A percentile compares a stretch with the other conserved stretches of the same genome.
Evolutionary conservation across 2,888 invertebrate species (phyloP).

Genomic region (Pseudoips prasinana): DNA sequence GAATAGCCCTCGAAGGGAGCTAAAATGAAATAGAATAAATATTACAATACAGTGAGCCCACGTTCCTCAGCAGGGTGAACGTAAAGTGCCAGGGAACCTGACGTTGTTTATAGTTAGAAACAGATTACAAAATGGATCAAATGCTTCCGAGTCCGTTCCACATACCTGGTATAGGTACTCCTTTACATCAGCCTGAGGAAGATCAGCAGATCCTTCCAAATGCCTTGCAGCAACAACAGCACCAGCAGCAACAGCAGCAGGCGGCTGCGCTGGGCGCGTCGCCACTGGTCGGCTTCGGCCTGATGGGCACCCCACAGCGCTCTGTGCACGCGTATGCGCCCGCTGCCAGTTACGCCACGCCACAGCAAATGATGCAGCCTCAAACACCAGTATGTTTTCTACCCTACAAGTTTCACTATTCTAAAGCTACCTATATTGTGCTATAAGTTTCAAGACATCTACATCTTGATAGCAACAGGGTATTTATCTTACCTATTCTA

Average conservation of each 20-base stretch:
- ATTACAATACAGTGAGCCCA: too few species aligned
- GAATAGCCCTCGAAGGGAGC: too few species aligned
- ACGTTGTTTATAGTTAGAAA: too few species aligned
- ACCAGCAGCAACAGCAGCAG: slow-evolving; percentile 85
- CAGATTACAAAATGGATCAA: slow-evolving; percentile 87
- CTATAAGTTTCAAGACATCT: neutral
- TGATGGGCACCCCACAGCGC: slow-evolving; percentile 86
- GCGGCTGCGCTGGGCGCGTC: slow-evolving; percentile 82
- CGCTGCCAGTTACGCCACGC: slow-evolving; percentile 88
- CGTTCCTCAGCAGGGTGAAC: too few species aligned
- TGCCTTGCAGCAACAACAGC: slow-evolving; percentile 89
- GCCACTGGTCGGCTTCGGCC: slow-evolving; percentile 83
- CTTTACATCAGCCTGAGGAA: slow-evolving; percentile 94
- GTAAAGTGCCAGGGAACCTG: too few species aligned
- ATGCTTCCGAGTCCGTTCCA: slow-evolving; percentile 95
- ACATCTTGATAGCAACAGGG: too few species aligned
- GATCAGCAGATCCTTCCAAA: slow-evolving; percentile 94
- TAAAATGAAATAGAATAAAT: too few species aligned
- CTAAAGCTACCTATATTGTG: neutral
- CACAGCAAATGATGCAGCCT: slow-evolving; percentile 93
- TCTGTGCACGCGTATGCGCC: slow-evolving; percentile 90
- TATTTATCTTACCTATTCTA: too few species aligned
- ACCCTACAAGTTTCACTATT: neutral
- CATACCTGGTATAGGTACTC: slow-evolving; percentile 95
- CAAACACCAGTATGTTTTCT: slow-evolving; percentile 90